Evolutionary conservation across 2,888 invertebrate species (phyloP).

Genomic region (Helicoverpa assulta): DNA sequence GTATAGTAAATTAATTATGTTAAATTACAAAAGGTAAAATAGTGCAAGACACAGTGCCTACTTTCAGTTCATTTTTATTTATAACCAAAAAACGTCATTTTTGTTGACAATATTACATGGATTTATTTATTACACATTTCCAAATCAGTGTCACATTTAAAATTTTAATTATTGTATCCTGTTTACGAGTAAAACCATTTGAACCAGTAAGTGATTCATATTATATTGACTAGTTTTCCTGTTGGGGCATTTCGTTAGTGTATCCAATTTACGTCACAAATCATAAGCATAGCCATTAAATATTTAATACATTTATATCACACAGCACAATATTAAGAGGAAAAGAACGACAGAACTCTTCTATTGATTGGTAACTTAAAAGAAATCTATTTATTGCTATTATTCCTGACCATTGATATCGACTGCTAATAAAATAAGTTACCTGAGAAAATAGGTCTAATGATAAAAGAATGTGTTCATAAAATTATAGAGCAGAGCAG

Average conservation of each 20-base stretch:
- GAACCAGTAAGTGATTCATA: slow-evolving; percentile 18
- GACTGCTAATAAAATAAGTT: not conserved
- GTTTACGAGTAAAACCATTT: slow-evolving; percentile 10
- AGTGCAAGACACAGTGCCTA: too few relatives aligned
- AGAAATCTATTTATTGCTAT: too few relatives aligned
- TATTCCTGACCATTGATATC: too few relatives aligned
- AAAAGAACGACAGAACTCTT: too few relatives aligned
- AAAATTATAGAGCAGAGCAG: too few relatives aligned
- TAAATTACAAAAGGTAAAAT: too few relatives aligned
- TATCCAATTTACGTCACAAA: slow-evolving; percentile 32
- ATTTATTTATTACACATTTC: too few relatives aligned
- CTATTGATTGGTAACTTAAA: too few relatives aligned
- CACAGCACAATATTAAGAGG: too few relatives aligned
- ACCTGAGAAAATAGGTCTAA: not conserved
- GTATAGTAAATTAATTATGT: too few relatives aligned
- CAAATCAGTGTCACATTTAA: not conserved
- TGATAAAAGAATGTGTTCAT: not conserved
- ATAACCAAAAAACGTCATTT: not conserved
- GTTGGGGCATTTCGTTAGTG: slow-evolving; percentile 11
- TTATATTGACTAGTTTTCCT: slow-evolving; percentile 26
- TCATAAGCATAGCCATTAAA: slow-evolving; percentile 15
- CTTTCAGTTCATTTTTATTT: not conserved
- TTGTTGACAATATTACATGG: not conserved
- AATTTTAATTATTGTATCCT: not conserved
- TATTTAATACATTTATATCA: too few relatives aligned